These are phyloP conservation scores for Bombus vancouverensis DNA, from an alignment of 1,140 invertebrate species.

Conservation along the genomic window DNA sequence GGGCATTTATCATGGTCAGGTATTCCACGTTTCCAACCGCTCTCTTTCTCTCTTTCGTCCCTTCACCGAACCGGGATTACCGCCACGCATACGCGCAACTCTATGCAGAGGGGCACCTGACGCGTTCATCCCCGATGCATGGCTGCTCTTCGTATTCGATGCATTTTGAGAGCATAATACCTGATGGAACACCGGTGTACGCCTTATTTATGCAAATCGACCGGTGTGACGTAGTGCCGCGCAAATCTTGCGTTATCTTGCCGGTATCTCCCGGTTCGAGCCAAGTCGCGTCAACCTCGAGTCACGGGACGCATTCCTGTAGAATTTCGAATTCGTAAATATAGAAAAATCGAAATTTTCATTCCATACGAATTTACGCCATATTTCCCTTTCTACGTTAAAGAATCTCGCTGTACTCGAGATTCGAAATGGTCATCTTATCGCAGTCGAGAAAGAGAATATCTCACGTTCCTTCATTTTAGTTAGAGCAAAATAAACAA, in stretches of 20 bases:
- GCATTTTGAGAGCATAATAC: conserved; percentile 47
- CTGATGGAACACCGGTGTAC: conserved; percentile 32
- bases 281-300: neutral
- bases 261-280: neutral
- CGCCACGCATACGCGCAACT: conserved; percentile 7
- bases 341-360: neutral
- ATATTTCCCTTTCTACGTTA: neutral
- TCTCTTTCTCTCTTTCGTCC: conserved; percentile 6
- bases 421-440: neutral
- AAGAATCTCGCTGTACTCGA: neutral
- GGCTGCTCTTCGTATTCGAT: conserved; percentile 34
- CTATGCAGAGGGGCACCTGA: neutral
- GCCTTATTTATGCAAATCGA: conserved; percentile 50
- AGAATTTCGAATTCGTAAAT: neutral
- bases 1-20: conserved; percentile 70
- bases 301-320: neutral
- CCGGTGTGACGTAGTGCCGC: neutral
- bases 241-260: conserved; percentile 19
- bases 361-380: neutral
- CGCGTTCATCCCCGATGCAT: conserved; percentile 44
- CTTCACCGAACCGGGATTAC: neutral
- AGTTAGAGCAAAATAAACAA: neutral
- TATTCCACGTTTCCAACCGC: conserved; percentile 33
- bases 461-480: neutral
- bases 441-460: too few relatives aligned